These are phyloP conservation scores for Diplodus puntazzo DNA, from an alignment of 2,797 vertebrate species.

Conservation along the genomic window DNA sequence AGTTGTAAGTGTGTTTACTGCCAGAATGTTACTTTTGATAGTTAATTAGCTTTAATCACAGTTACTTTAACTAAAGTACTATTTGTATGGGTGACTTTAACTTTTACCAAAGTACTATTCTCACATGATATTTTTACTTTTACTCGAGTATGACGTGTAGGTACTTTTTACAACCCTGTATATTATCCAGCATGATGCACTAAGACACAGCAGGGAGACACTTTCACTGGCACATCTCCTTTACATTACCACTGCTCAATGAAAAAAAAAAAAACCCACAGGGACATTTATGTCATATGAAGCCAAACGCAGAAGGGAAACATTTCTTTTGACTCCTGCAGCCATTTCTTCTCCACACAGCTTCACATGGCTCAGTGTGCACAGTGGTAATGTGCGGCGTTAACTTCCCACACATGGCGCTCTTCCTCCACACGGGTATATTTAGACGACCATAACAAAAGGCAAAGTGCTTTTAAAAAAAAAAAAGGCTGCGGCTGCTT, in stretches of 20 bases:
- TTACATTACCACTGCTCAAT: background rate
- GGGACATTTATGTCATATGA: background rate
- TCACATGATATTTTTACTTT: too few species aligned
- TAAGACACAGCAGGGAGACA: background rate
- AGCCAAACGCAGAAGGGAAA: too few species aligned
- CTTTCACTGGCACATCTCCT: background rate
- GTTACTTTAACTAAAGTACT: too few species aligned
- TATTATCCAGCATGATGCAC: background rate
- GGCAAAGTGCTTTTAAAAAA: slow-evolving; percentile 21
- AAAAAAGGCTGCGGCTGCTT: slow-evolving; percentile 10
- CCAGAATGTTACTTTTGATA: too few species aligned
- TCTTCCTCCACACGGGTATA: slow-evolving; percentile 53
- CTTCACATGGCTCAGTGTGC: background rate
- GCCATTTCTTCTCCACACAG: background rate
- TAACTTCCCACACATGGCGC: slow-evolving; percentile 48
- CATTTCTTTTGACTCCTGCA: background rate
- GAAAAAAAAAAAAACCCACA: background rate
- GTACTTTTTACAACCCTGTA: too few species aligned
- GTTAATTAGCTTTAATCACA: too few species aligned
- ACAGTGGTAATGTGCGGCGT: slow-evolving; percentile 24
- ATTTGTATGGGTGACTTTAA: too few species aligned
- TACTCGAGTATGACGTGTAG: too few species aligned
- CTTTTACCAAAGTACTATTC: too few species aligned
- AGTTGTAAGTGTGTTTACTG: too few species aligned
- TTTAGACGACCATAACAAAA: slow-evolving; percentile 50